Conservation (phyloP, 92 coral and sea anemone genomes). For the Phenganax subtilis region DNA sequence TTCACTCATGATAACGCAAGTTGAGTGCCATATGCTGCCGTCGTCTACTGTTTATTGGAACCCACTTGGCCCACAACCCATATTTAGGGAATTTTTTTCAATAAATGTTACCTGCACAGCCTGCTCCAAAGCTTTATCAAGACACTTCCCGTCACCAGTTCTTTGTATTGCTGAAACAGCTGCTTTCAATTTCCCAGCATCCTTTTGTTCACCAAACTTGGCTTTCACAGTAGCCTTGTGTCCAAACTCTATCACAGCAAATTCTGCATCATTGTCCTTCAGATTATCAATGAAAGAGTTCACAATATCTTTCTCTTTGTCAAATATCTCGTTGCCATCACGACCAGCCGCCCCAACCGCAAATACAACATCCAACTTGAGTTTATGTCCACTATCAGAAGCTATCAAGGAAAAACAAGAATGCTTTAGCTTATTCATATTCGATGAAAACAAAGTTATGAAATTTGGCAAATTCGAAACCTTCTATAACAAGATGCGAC, state of each 20-base stretch:
- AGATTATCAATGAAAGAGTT: slow-evolving; percentile 32
- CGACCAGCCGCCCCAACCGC: slow-evolving; percentile 40
- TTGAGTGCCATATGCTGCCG: no score
- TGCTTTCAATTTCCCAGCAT: slow-evolving; percentile 28
- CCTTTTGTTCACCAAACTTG: slow-evolving; percentile 22
- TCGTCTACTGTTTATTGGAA: no score
- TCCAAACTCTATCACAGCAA: slow-evolving; percentile 42
- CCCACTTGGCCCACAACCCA: no score
- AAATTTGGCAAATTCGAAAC: background rate
- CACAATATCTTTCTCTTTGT: slow-evolving; percentile 33
- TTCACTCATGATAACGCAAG: no score
- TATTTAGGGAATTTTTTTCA: background rate
- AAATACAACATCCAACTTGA: slow-evolving; percentile 31
- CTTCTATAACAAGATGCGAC: background rate
- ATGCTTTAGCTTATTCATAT: background rate
- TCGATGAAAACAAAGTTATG: background rate
- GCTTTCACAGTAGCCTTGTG: slow-evolving; percentile 30
- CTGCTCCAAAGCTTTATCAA: slow-evolving; percentile 38
- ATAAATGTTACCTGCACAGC: slow-evolving; percentile 29
- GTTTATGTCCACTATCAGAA: slow-evolving; percentile 9
- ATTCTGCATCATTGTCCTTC: slow-evolving; percentile 34
- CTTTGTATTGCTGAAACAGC: slow-evolving; percentile 14
- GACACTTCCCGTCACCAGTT: slow-evolving; percentile 39
- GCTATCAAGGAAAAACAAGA: background rate
- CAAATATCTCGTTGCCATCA: slow-evolving; percentile 33